These are phyloP conservation scores for Mallateleia sp. DNA, from an alignment of 2,888 invertebrate species.

Conservation along the genomic window DNA sequence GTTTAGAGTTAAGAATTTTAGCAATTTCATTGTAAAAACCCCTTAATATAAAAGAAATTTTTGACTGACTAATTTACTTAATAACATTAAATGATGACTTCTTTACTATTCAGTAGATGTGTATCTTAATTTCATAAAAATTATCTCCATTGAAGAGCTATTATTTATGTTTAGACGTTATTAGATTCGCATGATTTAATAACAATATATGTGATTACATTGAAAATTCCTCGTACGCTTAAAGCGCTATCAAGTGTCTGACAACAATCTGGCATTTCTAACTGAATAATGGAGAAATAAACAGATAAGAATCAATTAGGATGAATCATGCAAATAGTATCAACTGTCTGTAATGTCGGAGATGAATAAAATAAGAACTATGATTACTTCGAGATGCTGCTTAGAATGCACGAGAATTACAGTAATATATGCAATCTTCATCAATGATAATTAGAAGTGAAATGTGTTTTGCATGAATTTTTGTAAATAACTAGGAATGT, in stretches of 20 bases:
- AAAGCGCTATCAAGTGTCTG: background rate
- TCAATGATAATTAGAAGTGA: background rate
- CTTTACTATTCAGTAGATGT: too few relatives aligned
- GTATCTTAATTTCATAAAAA: too few relatives aligned
- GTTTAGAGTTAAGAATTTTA: too few relatives aligned
- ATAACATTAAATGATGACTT: too few relatives aligned
- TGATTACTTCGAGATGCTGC: background rate
- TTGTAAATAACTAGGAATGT: too few relatives aligned
- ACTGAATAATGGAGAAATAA: constrained; percentile 5
- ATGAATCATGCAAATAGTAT: constrained; percentile 8
- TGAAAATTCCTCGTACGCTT: background rate
- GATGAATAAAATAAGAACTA: background rate
- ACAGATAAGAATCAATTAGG: constrained; percentile 19
- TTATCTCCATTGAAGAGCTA: too few relatives aligned
- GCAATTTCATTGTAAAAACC: too few relatives aligned
- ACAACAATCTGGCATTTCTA: background rate
- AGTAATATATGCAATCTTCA: background rate
- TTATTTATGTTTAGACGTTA: background rate
- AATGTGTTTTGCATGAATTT: background rate
- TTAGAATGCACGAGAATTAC: background rate
- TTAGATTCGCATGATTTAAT: background rate
- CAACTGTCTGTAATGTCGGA: background rate
- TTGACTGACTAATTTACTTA: too few relatives aligned
- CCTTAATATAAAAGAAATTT: too few relatives aligned
- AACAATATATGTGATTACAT: background rate